Percentiles rank a stretch among this genome's conserved stretches.
Conservation (phyloP, 2,888 invertebrate genomes). For the Morinoia aosen region DNA sequence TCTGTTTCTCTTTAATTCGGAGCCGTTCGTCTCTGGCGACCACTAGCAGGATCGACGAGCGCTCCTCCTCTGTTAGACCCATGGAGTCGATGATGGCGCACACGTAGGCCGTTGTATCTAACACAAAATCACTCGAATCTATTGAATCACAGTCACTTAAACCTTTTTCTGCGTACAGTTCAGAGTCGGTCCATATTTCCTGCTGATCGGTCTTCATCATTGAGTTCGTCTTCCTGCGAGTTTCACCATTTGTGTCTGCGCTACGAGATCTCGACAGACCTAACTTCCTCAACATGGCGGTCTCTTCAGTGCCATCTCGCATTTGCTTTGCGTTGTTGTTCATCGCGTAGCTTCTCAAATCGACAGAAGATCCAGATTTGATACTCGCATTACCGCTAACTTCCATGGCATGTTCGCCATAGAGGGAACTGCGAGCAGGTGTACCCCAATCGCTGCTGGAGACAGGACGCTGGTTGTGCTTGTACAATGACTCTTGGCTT, state of each 20-base stretch:
- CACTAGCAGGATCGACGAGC: conserved; percentile 1
- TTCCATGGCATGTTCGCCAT: neutral
- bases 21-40: conserved; percentile 48
- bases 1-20: conserved; percentile 40
- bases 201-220: neutral
- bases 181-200: conserved; percentile 40
- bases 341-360: conserved; percentile 35
- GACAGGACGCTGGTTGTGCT: neutral
- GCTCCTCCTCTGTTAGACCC: conserved; percentile 43
- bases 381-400: neutral
- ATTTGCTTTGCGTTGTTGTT: conserved; percentile 22
- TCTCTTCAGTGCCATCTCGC: neutral
- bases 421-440: neutral
- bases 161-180: neutral
- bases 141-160: conserved; percentile 13
- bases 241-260: neutral
- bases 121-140: neutral
- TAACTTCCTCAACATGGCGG: neutral
- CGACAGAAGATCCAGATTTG: conserved; percentile 30
- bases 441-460: neutral
- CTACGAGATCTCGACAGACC: neutral
- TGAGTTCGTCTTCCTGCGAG: neutral
- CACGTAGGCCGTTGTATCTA: conserved; percentile 47
- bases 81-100: conserved; percentile 50
- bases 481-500: neutral